phyloP scores from a whole-genome alignment of 2,888 invertebrate genomes.

The Chorisops tibialis region DNA sequence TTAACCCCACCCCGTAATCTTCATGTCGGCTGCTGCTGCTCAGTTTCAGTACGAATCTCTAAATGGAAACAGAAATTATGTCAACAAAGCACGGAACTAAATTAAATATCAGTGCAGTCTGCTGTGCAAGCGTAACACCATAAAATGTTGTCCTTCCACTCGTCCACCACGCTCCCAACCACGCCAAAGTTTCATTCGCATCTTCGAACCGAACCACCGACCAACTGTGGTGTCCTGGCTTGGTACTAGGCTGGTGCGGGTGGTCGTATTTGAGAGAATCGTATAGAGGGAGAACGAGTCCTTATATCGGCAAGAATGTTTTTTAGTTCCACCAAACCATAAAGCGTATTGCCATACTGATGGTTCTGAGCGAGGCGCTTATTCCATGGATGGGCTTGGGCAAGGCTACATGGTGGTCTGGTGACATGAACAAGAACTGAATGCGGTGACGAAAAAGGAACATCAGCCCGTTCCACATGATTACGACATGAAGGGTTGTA shows the following conservation, averaged over 20 bases:
- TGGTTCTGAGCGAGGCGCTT: too few species aligned
- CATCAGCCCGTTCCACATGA: conserved; percentile 7
- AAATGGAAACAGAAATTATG: not conserved
- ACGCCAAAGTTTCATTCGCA: not conserved
- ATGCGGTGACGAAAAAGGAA: conserved; percentile 27
- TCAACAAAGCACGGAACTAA: conserved; percentile 6
- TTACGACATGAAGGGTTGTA: not conserved
- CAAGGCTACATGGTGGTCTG: not conserved
- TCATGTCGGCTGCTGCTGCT: too few species aligned
- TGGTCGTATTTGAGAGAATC: not conserved
- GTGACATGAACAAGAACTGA: conserved; percentile 25
- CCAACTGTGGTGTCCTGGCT: not conserved
- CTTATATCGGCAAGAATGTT: too few species aligned
- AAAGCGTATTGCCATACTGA: too few species aligned
- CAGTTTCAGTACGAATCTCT: too few species aligned
- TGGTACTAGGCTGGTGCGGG: not conserved
- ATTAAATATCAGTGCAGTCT: conserved; percentile 15
- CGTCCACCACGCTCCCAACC: not conserved
- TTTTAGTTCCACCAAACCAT: too few species aligned
- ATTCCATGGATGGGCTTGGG: too few species aligned
- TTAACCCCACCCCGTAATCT: too few species aligned
- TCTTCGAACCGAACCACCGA: not conserved
- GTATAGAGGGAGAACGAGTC: too few species aligned
- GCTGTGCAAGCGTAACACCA: not conserved
- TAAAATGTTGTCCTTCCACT: conserved; percentile 4